phyloP scores from a whole-genome alignment of 1,140 invertebrate species.

The Tribolium castaneum region DNA sequence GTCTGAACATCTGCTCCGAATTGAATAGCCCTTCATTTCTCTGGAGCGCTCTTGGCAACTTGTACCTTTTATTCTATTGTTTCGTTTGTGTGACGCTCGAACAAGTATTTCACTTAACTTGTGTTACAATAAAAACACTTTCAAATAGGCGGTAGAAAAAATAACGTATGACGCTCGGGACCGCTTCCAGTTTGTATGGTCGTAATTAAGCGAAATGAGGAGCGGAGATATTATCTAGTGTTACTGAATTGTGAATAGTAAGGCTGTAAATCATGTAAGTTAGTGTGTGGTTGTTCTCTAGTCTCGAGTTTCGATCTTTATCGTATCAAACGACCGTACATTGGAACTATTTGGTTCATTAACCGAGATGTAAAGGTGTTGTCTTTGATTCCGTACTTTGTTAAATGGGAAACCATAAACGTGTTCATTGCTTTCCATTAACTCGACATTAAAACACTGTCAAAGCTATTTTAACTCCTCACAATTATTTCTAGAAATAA shows the following conservation, averaged over 20 bases:
- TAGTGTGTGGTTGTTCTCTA: not conserved
- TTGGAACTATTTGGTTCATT: conserved; percentile 27
- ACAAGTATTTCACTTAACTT: conserved; percentile 20
- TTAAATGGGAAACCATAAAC: conserved; percentile 31
- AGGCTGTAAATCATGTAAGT: conserved; percentile 9
- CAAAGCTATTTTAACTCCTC: conserved; percentile 1
- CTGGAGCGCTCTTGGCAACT: not conserved
- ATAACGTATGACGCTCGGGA: not conserved
- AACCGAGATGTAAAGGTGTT: conserved; percentile 21
- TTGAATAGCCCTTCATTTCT: conserved; percentile 16
- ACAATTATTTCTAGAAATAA: not conserved
- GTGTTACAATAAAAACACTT: conserved; percentile 15
- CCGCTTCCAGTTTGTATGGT: not conserved
- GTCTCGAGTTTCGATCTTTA: conserved; percentile 24
- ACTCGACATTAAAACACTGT: conserved; percentile 13
- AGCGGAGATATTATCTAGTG: conserved; percentile 3
- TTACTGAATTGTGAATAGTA: conserved; percentile 16
- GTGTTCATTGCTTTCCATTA: conserved; percentile 23
- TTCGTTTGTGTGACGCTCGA: not conserved
- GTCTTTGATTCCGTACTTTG: conserved; percentile 19
- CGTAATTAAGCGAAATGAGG: not conserved
- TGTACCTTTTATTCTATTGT: conserved; percentile 30
- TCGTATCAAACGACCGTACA: conserved; percentile 6
- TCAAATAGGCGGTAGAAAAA: not conserved
- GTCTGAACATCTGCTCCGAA: conserved; percentile 22